Base-by-base conservation (phyloP, 2,113 vertebrate genomes). In the Rhea americana region DNA sequence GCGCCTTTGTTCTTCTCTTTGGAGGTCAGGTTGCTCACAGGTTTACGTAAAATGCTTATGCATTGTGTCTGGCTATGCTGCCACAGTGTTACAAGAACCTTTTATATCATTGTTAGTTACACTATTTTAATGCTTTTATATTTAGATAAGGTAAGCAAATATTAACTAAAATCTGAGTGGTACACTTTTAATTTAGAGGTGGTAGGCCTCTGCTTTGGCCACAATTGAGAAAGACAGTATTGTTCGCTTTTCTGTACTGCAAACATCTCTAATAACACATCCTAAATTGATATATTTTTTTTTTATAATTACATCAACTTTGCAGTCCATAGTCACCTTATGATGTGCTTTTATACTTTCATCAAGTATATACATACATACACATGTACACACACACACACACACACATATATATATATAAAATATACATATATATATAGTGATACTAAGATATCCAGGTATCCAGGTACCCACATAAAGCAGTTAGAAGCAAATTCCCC, bases 181-280 rank as follows among this genome's bases (percentile, higher is more conserved):
- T n/a, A 14, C 26, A 19, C 7, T 51, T 22, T 11, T 39, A 37
- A 87, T 65, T 39, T 26, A 65, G 9, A 71, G 4, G 6, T 43
- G 50, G 47, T 41, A 62, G 28, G 45, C 28, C 7, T 50, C 11
- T 25, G 16, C 13, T 50, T 17, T 13, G 24, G 21, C 50, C 65
- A 39, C 14, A 39, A 14, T 20, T 39, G 10, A 8, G 35, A 68
- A 87, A 81, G 8, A 11, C 21, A 65, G 2, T 66, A 72, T 13
- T 65, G 24, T 45, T 51, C 51, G 1, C 3, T 51, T 82, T 71
- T n/a, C 32, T 65, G 5, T n/a, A 16, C 0, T 0, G 47, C n/a
- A 43, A 76, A 26, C 4, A 58, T 4, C 1, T 3, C 19, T 26
- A 18, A 65, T 76, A 63, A 45, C 14, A 30, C 3, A 13, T 68